Conservation (phyloP, 2,113 vertebrate species). For the Varanus komodoensis region DNA sequence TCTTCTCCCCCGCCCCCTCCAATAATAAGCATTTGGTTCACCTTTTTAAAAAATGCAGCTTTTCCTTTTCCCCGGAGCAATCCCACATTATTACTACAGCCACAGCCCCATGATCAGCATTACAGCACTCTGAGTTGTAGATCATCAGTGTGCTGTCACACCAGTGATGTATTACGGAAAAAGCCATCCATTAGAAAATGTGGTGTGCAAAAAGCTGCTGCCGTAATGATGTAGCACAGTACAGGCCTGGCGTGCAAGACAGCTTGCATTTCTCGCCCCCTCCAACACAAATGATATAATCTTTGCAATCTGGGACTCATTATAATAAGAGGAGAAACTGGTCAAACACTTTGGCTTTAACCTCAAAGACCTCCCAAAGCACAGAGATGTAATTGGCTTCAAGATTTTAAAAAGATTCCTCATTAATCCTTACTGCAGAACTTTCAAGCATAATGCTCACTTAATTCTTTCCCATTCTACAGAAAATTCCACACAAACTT, state of each 20-base stretch:
- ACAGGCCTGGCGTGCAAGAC: not conserved
- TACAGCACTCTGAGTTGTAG: constrained; percentile 49
- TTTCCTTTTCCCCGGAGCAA: constrained; percentile 54
- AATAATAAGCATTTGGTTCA: constrained; percentile 49
- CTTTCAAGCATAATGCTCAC: constrained; percentile 17
- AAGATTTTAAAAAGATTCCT: constrained; percentile 56
- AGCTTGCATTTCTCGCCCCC: not conserved
- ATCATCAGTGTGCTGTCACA: constrained; percentile 74
- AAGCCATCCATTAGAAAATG: constrained; percentile 67
- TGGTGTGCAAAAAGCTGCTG: constrained; percentile 43
- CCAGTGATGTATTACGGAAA: constrained; percentile 69
- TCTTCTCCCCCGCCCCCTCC: not conserved
- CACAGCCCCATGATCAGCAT: constrained; percentile 71
- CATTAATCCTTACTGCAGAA: constrained; percentile 38
- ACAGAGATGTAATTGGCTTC: constrained; percentile 57
- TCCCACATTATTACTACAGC: constrained; percentile 66
- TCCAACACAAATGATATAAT: constrained; percentile 25
- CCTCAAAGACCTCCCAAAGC: constrained; percentile 55
- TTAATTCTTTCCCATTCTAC: constrained; percentile 20
- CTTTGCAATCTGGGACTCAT: constrained; percentile 37
- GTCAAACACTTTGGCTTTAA: constrained; percentile 32
- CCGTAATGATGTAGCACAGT: constrained; percentile 38
- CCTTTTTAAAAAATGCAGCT: constrained; percentile 55
- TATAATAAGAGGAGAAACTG: not conserved
- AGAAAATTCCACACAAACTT: constrained; percentile 23